phyloP scores from a whole-genome alignment of 2,888 invertebrate genomes.

The Gymnosoma rotundatum region DNA sequence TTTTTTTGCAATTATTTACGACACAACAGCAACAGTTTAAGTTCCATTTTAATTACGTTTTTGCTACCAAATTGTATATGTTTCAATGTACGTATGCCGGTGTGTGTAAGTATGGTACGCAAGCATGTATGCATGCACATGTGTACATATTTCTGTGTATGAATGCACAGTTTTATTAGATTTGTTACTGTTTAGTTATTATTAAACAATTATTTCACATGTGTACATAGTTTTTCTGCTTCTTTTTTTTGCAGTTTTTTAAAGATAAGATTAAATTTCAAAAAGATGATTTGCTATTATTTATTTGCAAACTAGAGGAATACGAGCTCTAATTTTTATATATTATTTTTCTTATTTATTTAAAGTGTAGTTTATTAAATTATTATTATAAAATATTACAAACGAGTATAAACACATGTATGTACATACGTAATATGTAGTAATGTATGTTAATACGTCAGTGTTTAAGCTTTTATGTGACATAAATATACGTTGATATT shows the following conservation, averaged over 20 bases:
- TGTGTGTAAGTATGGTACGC: too few species aligned
- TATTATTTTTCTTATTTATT: conserved; percentile 1
- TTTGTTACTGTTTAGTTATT: conserved; percentile 27
- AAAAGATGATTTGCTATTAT: conserved; percentile 60
- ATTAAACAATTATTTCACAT: conserved; percentile 34
- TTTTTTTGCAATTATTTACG: conserved; percentile 61
- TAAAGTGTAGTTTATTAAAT: background rate
- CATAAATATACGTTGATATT: too few species aligned
- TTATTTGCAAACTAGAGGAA: conserved; percentile 46
- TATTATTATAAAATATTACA: background rate
- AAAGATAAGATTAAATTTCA: conserved; percentile 70
- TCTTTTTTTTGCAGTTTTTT: conserved; percentile 27
- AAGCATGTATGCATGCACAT: background rate
- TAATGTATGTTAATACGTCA: too few species aligned
- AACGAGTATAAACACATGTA: background rate
- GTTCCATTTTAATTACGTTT: conserved; percentile 69
- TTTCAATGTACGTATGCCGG: background rate
- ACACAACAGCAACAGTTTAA: conserved; percentile 63
- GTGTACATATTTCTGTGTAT: too few species aligned
- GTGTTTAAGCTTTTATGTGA: too few species aligned
- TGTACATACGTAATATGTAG: background rate
- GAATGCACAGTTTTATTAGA: background rate
- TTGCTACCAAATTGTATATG: background rate
- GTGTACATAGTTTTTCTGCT: conserved; percentile 10
- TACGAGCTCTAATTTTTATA: conserved; percentile 47